Evolutionary conservation across 64 coral and sea anemone genomes (phyloP), one percentile per base, ranked within the genome.

Genomic region (Astreopora myriophthalma): DNA sequence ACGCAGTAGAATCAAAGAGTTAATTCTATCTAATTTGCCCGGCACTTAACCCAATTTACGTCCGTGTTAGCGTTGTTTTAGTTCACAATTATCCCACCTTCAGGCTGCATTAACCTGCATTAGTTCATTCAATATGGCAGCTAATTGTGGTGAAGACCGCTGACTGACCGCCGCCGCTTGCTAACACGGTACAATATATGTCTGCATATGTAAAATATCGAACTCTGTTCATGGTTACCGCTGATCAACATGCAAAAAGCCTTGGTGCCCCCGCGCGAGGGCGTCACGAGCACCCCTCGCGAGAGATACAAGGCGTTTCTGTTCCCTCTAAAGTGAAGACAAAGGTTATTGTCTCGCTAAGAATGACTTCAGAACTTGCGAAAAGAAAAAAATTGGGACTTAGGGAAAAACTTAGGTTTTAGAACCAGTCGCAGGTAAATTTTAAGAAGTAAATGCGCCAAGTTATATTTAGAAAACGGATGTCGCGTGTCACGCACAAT

Each of bases 111-210:
- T n/a, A 3, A 9, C 57, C 13, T 0, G 8, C 30, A 26, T 22
- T 37, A 0, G n/a, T n/a, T 24, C 63, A 83, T 63, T 31, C 52
- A 83, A 83, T 36, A 83, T 83, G 79, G 79, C 79, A 30, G 79
- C 37, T 1, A 23, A 83, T 81, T 11, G 52, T 64, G 5, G 19
- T 11, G 9, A 31, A 36, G 2, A 24, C 52, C 79, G 79, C 52
- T 83, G 76, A 60, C 76, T 29, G 12, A 19, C 28, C 24, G 3
- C 8, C 30, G 19, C 6, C 19, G 17, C 16, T 3, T 16, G 51
- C 10, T 55, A 2, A 55, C 3, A 55, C 12, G 10, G 51, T 55
- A 55, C 51, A 55, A 22, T 55, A 55, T 16, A 55, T 16, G 51
- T 14, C 0, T 0, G 12, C 8, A 14, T 13, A 55, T 16, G 17